Percentiles rank a stretch among this genome's conserved stretches.
Evolutionary conservation across 2,113 vertebrate genomes (phyloP).

Genomic region (Plestiodon gilberti): DNA sequence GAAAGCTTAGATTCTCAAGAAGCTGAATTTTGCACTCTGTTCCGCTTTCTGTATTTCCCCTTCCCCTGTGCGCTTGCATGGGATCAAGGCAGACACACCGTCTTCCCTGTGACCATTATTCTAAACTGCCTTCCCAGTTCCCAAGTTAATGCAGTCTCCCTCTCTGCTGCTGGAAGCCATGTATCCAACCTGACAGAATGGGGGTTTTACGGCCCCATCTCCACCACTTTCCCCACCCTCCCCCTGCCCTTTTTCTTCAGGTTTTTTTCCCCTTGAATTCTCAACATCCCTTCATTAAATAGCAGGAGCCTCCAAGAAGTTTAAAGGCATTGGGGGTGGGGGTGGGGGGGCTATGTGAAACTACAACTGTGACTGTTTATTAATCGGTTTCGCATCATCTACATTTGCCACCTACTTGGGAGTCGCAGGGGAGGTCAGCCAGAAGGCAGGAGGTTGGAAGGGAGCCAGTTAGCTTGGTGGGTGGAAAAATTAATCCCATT

Average conservation of each 20-base stretch:
- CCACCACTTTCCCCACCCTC: neutral
- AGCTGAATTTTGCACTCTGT: neutral
- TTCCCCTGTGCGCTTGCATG: neutral
- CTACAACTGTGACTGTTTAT: neutral
- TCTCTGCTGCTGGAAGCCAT: neutral
- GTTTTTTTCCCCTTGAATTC: too few species aligned
- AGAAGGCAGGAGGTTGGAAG: constrained; percentile 43
- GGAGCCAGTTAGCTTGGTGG: constrained; percentile 35
- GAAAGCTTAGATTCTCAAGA: neutral
- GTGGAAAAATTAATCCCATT: constrained; percentile 39
- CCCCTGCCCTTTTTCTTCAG: neutral
- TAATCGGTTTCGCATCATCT: constrained; percentile 5
- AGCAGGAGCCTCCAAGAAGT: neutral
- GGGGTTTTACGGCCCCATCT: neutral
- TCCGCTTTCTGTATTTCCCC: neutral
- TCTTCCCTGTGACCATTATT: neutral
- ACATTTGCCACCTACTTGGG: neutral
- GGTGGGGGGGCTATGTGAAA: too few species aligned
- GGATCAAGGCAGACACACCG: neutral
- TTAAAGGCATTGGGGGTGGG: too few species aligned
- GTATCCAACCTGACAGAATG: neutral
- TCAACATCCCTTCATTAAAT: neutral
- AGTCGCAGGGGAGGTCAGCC: constrained; percentile 54
- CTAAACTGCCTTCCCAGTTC: neutral
- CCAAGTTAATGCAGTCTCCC: neutral